These are phyloP conservation scores for Clupea harengus DNA, from an alignment of 2,113 vertebrate genomes.

Conservation along the genomic window DNA sequence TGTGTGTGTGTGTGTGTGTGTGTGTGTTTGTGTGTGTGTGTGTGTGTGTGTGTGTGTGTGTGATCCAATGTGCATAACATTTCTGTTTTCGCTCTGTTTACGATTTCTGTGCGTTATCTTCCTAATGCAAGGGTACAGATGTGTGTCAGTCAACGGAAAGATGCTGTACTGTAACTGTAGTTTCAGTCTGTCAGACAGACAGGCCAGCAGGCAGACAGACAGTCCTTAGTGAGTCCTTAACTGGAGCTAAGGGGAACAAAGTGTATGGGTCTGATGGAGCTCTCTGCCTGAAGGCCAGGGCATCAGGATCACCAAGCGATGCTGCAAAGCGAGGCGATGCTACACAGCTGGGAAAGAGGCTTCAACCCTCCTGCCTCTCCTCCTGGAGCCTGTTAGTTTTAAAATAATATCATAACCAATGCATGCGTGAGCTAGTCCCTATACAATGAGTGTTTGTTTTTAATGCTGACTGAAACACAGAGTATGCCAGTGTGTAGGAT, in stretches of 20 bases:
- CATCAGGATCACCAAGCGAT: background rate
- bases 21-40: background rate
- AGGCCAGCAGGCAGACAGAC: background rate
- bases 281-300: background rate
- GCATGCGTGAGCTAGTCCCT: too few relatives aligned
- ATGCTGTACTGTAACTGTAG: too few relatives aligned
- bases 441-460: too few relatives aligned
- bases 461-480: too few relatives aligned
- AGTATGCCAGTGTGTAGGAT: too few relatives aligned
- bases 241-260: background rate
- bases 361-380: background rate
- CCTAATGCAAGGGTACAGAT: too few relatives aligned
- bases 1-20: conserved; percentile 18
- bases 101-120: background rate
- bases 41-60: background rate
- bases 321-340: background rate
- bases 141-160: too few relatives aligned
- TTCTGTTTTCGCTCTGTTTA: background rate
- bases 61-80: background rate
- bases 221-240: background rate
- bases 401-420: too few relatives aligned
- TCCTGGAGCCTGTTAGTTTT: background rate
- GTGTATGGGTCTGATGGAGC: background rate
- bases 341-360: background rate
- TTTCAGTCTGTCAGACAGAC: background rate